Base-by-base conservation (phyloP, 2,113 vertebrate genomes). In the Sterrhoptilus dennistouni region DNA sequence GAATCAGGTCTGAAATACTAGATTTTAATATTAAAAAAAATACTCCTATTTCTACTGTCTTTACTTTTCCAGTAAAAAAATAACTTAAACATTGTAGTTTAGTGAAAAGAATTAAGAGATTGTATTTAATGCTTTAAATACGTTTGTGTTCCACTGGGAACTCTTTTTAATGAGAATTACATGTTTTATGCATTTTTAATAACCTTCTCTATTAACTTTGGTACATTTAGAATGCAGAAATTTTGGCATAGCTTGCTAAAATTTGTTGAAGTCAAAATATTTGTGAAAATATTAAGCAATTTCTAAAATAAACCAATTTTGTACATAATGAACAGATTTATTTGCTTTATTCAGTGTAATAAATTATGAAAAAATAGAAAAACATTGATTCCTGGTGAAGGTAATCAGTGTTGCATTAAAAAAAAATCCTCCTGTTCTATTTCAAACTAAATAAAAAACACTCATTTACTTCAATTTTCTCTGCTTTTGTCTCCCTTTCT, bases 191-290 rank as follows among this genome's bases (percentile, higher is more conserved):
- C 29, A 57, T 86, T 72, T 83, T 31, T 7, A 61, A 59, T 44
- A 23, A 91, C 76, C 10, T 83, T 87, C 75, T 82, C 33, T 86
- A 31, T 57, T 88, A 69, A 78, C 60, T 75, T 78, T 29, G 28
- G 20, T 77, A 45, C 7, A 52, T 53, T 74, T 82, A 50, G 69
- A 87, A 94, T 78, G 64, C 29, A 35, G 19, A 85, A 82, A 22
- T 85, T 45, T 61, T 94, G 91, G 89, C 81, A 35, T 45, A 65
- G 49, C 33, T 94, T 83, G 4, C 69, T 85, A 45, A 57, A 84
- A 91, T 71, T 82, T 72, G 45, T 76, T 65, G 11, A 93, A 89
- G 74, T 90, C 23, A 96, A 91, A 97, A 96, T 93, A 95, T 96
- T 96, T 94, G 44, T 53, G 42, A 87, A 84, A 92, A 87, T 93